phyloP scores from a whole-genome alignment of 2,113 vertebrate genomes.

The Pithys albifrons region DNA sequence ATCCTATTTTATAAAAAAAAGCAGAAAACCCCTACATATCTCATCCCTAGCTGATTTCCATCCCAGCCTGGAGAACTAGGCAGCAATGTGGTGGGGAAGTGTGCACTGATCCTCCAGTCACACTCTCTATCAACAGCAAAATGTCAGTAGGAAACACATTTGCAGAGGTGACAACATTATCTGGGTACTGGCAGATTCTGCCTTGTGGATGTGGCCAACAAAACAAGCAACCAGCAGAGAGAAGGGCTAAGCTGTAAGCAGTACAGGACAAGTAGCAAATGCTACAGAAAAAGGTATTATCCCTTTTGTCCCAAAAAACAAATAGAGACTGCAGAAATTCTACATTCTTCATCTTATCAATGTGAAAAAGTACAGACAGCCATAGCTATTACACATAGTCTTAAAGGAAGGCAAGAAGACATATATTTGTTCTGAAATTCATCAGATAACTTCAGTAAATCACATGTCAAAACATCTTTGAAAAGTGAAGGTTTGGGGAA shows the following conservation, averaged over 20 bases:
- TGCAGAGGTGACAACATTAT: not conserved
- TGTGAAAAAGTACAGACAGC: slow-evolving; percentile 40
- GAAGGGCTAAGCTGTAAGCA: not conserved
- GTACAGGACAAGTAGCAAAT: not conserved
- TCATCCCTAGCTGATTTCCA: not conserved
- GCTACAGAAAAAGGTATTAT: slow-evolving; percentile 22
- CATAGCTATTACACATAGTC: slow-evolving; percentile 54
- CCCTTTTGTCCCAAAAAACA: slow-evolving; percentile 59
- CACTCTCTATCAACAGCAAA: not conserved
- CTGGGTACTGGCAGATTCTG: not conserved
- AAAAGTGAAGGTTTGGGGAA: slow-evolving; percentile 31
- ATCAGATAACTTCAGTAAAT: slow-evolving; percentile 68
- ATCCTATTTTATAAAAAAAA: not conserved
- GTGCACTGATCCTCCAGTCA: not conserved
- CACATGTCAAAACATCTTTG: slow-evolving; percentile 53
- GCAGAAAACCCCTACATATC: not conserved
- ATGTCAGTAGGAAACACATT: not conserved
- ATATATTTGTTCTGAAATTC: slow-evolving; percentile 67
- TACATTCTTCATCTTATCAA: slow-evolving; percentile 59
- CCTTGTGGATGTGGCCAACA: not conserved
- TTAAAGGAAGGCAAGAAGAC: slow-evolving; percentile 55
- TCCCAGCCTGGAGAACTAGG: not conserved
- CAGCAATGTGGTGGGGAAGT: not conserved
- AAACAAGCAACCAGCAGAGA: not conserved
- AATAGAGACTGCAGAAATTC: slow-evolving; percentile 43